A percentile compares a stretch with the other conserved stretches of the same genome.
phyloP scores from a whole-genome alignment of 2,113 vertebrate species.

The Brachypteracias leptosomus region DNA sequence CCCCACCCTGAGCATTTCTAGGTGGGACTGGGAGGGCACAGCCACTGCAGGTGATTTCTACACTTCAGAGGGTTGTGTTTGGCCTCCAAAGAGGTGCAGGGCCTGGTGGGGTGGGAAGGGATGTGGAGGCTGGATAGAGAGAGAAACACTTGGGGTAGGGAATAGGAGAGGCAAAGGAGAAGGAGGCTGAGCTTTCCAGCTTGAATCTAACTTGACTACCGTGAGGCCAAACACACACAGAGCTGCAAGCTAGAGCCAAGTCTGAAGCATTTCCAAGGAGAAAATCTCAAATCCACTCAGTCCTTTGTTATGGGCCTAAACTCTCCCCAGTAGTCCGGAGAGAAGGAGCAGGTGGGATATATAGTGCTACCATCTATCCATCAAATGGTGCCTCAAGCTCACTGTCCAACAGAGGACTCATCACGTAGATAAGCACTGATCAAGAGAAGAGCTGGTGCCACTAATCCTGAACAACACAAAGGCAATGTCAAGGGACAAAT shows the following conservation, averaged over 20 bases:
- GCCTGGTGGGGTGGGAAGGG: neutral
- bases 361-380: neutral
- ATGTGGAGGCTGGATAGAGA: neutral
- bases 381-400: neutral
- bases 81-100: neutral
- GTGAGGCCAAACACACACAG: neutral
- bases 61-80: neutral
- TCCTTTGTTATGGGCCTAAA: neutral
- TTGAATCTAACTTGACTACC: neutral
- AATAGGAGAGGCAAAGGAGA: neutral
- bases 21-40: fast-evolving
- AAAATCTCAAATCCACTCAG: neutral
- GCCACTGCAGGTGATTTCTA: neutral
- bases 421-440: fast-evolving
- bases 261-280: neutral
- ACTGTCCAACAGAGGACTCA: neutral
- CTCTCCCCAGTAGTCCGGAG: neutral
- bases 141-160: neutral
- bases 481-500: neutral
- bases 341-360: neutral
- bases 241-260: neutral
- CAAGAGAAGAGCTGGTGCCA: neutral
- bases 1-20: neutral
- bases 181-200: neutral
- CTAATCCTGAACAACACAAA: neutral